A percentile compares a stretch with the other conserved stretches of the same genome.
These are phyloP conservation scores for Ptychadena robeensis DNA, from an alignment of 2,797 vertebrate species.

Conservation along the genomic window DNA sequence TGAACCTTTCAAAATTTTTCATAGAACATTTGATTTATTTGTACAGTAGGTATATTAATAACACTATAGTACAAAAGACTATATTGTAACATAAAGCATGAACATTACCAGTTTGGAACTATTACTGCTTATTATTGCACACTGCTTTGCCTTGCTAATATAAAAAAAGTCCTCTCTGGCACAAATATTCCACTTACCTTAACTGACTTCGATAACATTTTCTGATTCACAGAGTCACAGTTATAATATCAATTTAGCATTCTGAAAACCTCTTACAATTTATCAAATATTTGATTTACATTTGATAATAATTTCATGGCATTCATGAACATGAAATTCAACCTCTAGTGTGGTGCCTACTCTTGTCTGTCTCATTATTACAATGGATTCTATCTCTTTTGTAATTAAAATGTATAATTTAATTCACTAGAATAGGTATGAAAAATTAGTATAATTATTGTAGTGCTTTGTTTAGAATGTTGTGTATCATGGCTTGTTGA, in stretches of 20 bases:
- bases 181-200: slow-evolving; percentile 77
- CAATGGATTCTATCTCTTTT: slow-evolving; percentile 75
- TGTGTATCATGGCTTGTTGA: slow-evolving; percentile 70
- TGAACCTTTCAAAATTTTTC: neutral
- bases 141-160: slow-evolving; percentile 19
- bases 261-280: slow-evolving; percentile 79
- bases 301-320: slow-evolving; percentile 78
- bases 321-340: slow-evolving; percentile 77
- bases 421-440: slow-evolving; percentile 79
- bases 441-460: slow-evolving; percentile 80
- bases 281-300: slow-evolving; percentile 86
- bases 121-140: slow-evolving; percentile 29
- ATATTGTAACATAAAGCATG: neutral
- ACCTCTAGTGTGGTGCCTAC: slow-evolving; percentile 78
- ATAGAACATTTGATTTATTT: neutral
- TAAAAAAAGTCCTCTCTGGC: slow-evolving; percentile 76
- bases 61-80: neutral
- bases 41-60: neutral
- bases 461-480: slow-evolving; percentile 74
- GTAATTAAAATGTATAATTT: slow-evolving; percentile 82
- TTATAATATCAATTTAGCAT: slow-evolving; percentile 77
- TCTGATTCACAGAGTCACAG: slow-evolving; percentile 76
- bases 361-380: slow-evolving; percentile 79
- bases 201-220: slow-evolving; percentile 79
- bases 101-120: neutral